Conservation (phyloP, 2,888 invertebrate genomes). For the Loripinus fragilis region DNA sequence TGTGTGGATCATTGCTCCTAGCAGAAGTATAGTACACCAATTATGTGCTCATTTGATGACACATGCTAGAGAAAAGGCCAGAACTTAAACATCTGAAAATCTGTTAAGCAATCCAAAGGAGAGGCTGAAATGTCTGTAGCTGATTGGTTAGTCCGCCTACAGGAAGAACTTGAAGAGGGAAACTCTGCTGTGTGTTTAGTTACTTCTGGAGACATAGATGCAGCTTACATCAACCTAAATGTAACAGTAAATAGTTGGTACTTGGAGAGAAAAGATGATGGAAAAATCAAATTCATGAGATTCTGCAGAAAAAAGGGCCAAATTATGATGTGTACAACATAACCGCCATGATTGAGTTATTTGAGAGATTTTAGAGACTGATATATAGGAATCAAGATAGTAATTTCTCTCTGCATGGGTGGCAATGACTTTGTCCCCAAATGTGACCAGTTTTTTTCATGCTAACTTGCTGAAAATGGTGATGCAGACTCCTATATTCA, state of each 20-base stretch:
- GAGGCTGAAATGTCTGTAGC: background rate
- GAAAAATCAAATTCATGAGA: background rate
- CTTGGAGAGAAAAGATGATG: background rate
- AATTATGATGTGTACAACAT: background rate
- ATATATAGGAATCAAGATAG: background rate
- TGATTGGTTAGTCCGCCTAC: background rate
- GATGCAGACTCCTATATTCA: background rate
- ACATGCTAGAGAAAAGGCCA: no score
- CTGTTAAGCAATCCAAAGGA: background rate
- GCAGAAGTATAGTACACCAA: background rate
- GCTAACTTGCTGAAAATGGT: background rate
- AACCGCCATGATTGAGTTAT: background rate
- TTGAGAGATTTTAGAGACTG: background rate
- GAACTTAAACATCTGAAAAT: no score
- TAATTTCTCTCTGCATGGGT: conserved; percentile 5
- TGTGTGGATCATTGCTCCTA: background rate
- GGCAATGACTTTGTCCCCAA: conserved; percentile 34
- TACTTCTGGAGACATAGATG: background rate
- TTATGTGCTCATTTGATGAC: background rate
- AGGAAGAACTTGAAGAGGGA: background rate
- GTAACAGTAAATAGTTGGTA: background rate
- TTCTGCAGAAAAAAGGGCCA: background rate
- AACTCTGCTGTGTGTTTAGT: background rate
- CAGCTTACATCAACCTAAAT: background rate
- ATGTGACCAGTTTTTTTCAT: conserved; percentile 17